Evolutionary conservation across 2,797 vertebrate species (phyloP).

Genomic region (Smutsia temminckii): DNA sequence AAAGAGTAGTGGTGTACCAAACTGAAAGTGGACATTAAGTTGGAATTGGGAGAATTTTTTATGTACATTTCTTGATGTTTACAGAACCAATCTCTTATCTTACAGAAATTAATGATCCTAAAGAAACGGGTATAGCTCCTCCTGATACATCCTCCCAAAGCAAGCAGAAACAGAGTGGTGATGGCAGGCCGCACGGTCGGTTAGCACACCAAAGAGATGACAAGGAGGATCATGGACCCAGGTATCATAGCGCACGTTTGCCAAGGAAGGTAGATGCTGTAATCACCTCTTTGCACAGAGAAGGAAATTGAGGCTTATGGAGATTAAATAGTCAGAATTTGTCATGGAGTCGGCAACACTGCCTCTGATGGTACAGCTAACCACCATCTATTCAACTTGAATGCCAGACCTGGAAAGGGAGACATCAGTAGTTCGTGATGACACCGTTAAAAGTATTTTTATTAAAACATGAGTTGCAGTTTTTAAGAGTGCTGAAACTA

Average conservation of each 20-base stretch:
- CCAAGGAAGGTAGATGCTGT: rapidly evolving
- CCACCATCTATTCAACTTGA: not conserved
- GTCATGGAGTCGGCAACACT: rapidly evolving
- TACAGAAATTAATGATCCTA: constrained; percentile 69
- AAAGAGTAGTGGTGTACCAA: not conserved
- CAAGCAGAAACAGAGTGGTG: constrained; percentile 64
- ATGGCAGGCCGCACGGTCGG: not conserved
- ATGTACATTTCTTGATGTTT: constrained; percentile 35
- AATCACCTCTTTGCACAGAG: not conserved
- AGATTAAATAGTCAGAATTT: not conserved
- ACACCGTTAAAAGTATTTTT: constrained; percentile 20
- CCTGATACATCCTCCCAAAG: constrained; percentile 18
- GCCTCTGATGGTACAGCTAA: not conserved
- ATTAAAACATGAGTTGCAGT: not conserved
- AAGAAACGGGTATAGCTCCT: constrained; percentile 36
- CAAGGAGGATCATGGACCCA: constrained; percentile 43
- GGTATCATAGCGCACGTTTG: constrained; percentile 66
- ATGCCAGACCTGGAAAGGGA: not conserved
- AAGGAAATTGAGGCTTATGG: not conserved
- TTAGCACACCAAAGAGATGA: not conserved
- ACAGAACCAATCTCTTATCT: constrained; percentile 1
- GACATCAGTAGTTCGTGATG: not conserved
- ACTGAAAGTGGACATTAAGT: not conserved
- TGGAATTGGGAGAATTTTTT: not conserved
- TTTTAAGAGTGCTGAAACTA: constrained; percentile 20